A percentile compares a stretch with the other conserved stretches of the same genome.
These are phyloP conservation scores for Cerastis rubricosa DNA, from an alignment of 2,888 invertebrate genomes.

Conservation along the genomic window DNA sequence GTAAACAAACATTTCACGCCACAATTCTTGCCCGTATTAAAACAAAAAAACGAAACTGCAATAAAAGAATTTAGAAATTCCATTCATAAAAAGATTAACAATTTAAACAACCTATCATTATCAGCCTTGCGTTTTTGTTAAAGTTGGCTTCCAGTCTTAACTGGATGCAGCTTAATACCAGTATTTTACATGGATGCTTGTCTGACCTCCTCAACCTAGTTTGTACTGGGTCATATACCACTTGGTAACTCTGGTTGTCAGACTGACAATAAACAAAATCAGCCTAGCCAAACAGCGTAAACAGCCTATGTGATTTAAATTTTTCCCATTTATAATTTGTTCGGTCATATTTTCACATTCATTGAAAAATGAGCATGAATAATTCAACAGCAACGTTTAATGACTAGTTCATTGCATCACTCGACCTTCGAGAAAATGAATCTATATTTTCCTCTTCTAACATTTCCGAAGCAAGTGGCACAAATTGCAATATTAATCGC, in stretches of 20 bases:
- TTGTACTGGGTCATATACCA: too few relatives aligned
- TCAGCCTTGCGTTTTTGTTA: too few relatives aligned
- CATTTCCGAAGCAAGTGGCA: neutral
- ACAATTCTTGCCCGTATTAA: neutral
- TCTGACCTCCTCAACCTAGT: too few relatives aligned
- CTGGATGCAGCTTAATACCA: too few relatives aligned
- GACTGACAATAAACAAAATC: too few relatives aligned
- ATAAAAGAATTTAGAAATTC: neutral
- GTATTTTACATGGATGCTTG: too few relatives aligned
- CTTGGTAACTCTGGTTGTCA: too few relatives aligned
- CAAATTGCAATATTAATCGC: neutral
- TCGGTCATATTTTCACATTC: neutral
- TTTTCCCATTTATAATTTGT: neutral
- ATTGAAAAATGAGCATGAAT: neutral
- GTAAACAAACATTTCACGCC: neutral
- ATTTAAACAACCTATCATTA: neutral
- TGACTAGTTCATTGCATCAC: neutral
- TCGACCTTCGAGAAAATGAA: neutral
- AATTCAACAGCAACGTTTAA: slow-evolving; percentile 4
- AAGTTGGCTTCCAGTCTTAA: too few relatives aligned
- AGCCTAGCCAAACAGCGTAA: too few relatives aligned
- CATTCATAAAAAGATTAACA: neutral
- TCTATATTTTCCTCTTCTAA: slow-evolving; percentile 4
- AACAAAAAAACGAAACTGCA: neutral
- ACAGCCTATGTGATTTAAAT: neutral